A percentile compares a stretch with the other conserved stretches of the same genome.
Conservation (phyloP, 2,888 invertebrate genomes). For the Diarsia rubi region DNA sequence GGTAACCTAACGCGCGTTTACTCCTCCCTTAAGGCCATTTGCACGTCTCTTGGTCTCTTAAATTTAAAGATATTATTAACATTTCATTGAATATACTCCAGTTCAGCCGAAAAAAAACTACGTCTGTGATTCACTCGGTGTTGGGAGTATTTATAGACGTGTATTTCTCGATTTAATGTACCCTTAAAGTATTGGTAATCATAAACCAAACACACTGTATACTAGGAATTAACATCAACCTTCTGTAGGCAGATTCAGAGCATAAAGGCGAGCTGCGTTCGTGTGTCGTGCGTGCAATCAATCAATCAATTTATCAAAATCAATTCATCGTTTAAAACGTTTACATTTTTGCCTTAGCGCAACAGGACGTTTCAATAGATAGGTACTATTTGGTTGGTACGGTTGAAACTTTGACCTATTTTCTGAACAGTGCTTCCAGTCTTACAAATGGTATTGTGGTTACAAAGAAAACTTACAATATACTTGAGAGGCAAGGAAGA, state of each 20-base stretch:
- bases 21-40: too few relatives aligned
- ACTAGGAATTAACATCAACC: background rate
- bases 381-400: slow-evolving; percentile 10
- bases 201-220: background rate
- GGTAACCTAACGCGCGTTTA: too few relatives aligned
- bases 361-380: background rate
- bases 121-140: too few relatives aligned
- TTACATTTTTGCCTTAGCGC: background rate
- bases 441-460: too few relatives aligned
- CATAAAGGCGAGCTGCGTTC: background rate
- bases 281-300: slow-evolving; percentile 5
- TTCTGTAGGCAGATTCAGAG: background rate
- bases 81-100: too few relatives aligned
- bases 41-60: too few relatives aligned
- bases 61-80: too few relatives aligned
- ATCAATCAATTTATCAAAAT: slow-evolving; percentile 15
- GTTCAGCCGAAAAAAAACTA: too few relatives aligned
- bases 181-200: too few relatives aligned
- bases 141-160: too few relatives aligned
- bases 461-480: background rate
- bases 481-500: background rate
- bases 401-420: background rate
- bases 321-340: slow-evolving; percentile 1
- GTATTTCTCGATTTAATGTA: too few relatives aligned
- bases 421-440: background rate